Conservation (phyloP, 1,140 invertebrate species). For the Zaprionus gabonicus region DNA sequence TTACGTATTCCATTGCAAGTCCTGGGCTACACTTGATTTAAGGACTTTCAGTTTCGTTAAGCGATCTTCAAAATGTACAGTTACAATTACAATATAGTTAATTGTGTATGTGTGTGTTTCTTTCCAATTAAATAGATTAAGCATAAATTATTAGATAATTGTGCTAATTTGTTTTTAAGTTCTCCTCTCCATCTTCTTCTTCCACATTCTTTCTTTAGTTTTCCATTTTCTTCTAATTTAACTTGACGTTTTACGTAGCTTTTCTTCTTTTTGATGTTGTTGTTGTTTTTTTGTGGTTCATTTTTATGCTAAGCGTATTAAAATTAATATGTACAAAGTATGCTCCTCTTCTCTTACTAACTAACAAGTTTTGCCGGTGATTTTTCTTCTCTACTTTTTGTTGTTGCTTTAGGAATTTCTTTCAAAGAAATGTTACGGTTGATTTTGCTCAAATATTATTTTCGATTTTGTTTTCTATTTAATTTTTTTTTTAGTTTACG, state of each 20-base stretch:
- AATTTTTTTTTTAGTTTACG: constrained; percentile 14
- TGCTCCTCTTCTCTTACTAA: constrained; percentile 61
- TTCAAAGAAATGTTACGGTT: constrained; percentile 44
- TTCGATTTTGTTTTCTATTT: constrained; percentile 15
- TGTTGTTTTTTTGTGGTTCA: constrained; percentile 45
- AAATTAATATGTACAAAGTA: constrained; percentile 76
- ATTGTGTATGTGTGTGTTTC: not conserved
- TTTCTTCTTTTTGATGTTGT: constrained; percentile 43
- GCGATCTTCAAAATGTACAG: constrained; percentile 64
- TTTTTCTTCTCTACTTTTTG: constrained; percentile 17
- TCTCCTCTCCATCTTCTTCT: constrained; percentile 25
- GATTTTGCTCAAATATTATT: not conserved
- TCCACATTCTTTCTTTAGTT: constrained; percentile 1
- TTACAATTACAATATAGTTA: constrained; percentile 42
- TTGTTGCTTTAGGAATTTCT: constrained; percentile 37
- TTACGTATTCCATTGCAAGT: constrained; percentile 70
- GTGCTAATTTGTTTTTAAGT: constrained; percentile 66
- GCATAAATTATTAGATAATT: constrained; percentile 81
- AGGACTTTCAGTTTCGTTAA: constrained; percentile 42
- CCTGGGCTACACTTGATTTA: constrained; percentile 51
- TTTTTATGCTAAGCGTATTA: constrained; percentile 70
- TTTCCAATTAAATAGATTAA: constrained; percentile 68
- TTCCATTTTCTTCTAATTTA: constrained; percentile 20
- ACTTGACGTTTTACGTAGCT: constrained; percentile 68
- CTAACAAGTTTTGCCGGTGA: constrained; percentile 55